A percentile compares a stretch with the other conserved stretches of the same genome.
Conservation (phyloP, 2,113 vertebrate species). For the Hyaena hyaena region DNA sequence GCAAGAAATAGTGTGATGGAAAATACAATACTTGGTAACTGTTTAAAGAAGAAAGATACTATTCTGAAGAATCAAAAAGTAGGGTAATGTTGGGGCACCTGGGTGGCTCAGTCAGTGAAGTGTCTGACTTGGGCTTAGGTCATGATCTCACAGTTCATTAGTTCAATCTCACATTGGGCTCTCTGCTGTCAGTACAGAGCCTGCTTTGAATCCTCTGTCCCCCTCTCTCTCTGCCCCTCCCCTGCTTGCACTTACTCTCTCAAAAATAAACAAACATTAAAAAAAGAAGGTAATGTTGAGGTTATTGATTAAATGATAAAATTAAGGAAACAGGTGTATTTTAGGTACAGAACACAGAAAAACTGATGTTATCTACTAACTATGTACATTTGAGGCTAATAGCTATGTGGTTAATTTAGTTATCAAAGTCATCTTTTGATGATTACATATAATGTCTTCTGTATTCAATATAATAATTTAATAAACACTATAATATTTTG, state of each 20-base stretch:
- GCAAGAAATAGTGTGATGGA: neutral
- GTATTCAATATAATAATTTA: neutral
- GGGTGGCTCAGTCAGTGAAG: too few relatives aligned
- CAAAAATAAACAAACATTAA: too few relatives aligned
- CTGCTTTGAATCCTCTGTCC: too few relatives aligned
- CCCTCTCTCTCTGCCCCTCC: too few relatives aligned
- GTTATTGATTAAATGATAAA: neutral
- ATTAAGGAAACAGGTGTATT: neutral
- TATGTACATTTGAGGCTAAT: neutral
- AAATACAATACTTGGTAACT: neutral
- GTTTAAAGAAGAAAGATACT: neutral
- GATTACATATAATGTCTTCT: neutral
- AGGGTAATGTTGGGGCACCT: neutral
- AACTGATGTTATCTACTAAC: neutral
- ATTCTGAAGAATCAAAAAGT: neutral
- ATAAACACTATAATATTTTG: neutral
- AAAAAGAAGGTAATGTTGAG: neutral
- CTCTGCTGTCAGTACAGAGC: too few relatives aligned
- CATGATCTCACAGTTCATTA: too few relatives aligned
- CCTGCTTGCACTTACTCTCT: too few relatives aligned
- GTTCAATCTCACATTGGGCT: too few relatives aligned
- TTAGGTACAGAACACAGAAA: neutral
- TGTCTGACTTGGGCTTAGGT: too few relatives aligned
- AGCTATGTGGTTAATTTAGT: neutral
- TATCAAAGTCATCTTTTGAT: constrained; percentile 17